Base-by-base conservation (phyloP, 2,797 vertebrate species). In the Poeciliopsis turneri region DNA sequence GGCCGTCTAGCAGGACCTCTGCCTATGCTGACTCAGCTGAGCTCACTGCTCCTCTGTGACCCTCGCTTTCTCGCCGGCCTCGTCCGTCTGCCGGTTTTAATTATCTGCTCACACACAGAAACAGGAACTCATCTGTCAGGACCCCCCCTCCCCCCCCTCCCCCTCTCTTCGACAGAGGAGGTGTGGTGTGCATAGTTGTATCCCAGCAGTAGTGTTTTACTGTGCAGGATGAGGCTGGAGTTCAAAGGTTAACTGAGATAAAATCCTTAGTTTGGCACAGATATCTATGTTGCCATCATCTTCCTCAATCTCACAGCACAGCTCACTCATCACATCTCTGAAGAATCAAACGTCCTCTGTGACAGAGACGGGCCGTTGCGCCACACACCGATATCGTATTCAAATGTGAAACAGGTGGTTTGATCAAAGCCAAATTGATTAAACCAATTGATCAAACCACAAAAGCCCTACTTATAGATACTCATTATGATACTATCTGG, bases 71-170 rank as follows among this genome's bases (percentile, higher is more conserved):
- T 90, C 87, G 33, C 72, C 75, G 57, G 74, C 55, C 88, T 93
- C 92, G 91, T 93, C 90, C 83, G 90, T 92, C 92, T 93, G 85
- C 88, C 84, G 73, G 83, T 83, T 92, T 90, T 93, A 89, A 91
- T 92, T 91, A 89, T 92, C 87, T 82, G 30, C 57, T 72, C 74
- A 71, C 77, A 74, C 83, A 74, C 75, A 77, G 71, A 77, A 69
- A 78, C 75, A 78, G 77, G 47, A 36, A 15, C 75, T 69, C 86
- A 84, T 66, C 87, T 89, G 91, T 94, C 88, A 90, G 87, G 76
- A 11, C 61, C 39, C 15, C 76, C 77, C 77, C 10, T 12, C 45
- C 3, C 74, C 61, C 39, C 15, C 76, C 77, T 76, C 10, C 45
- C 45, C 3, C 74, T 30, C 81, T 30, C 81, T 77, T 77, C 28